Percentiles rank a stretch among this genome's conserved stretches.
Conservation (phyloP, 1,140 invertebrate genomes). For the Achatina immaculata region DNA sequence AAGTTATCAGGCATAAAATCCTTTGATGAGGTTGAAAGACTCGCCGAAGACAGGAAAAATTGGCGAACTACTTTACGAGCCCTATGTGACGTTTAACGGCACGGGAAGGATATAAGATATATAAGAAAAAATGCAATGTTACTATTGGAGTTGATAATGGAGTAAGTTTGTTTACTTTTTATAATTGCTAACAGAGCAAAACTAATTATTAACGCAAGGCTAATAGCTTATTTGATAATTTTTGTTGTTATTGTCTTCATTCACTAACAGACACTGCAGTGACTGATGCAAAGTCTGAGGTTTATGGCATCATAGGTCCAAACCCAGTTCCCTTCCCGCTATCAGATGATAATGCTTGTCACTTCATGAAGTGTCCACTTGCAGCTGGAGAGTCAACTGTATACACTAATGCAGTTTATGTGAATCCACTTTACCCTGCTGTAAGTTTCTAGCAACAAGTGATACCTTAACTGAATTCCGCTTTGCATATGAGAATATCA, state of each 20-base stretch:
- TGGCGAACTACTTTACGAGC: no score
- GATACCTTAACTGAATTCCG: neutral
- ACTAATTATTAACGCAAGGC: neutral
- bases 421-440: neutral
- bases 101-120: no score
- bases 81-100: no score
- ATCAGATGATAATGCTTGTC: constrained; percentile 21
- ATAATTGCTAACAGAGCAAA: neutral
- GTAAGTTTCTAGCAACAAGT: constrained; percentile 13
- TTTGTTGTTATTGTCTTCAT: neutral
- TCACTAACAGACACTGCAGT: constrained; percentile 17
- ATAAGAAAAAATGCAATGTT: neutral
- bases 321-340: constrained; percentile 25
- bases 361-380: constrained; percentile 31
- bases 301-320: constrained; percentile 33
- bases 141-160: neutral
- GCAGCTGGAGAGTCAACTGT: neutral
- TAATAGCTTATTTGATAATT: neutral
- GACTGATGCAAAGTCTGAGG: constrained; percentile 13
- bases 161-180: neutral
- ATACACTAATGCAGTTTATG: constrained; percentile 4
- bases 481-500: neutral
- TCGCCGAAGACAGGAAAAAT: no score
- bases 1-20: no score
- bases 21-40: no score